Evolutionary conservation across 2,888 invertebrate species (phyloP).

Genomic region (Ectemnius cavifrons): DNA sequence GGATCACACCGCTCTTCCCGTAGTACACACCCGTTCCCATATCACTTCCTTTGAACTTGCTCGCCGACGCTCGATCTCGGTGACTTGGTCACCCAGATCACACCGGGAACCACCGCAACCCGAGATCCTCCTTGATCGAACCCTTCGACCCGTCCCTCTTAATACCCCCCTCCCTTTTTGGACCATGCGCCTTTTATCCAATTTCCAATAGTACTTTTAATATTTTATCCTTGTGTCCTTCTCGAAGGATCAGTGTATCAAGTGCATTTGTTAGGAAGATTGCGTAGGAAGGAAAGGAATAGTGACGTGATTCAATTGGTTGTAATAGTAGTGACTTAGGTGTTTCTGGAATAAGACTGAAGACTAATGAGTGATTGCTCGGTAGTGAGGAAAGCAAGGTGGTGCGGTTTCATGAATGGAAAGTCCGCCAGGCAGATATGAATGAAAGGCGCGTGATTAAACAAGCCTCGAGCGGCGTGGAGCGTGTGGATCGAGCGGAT

Average conservation of each 20-base stretch:
- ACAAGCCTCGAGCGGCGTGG: constrained; percentile 32
- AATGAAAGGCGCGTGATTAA: constrained; percentile 56
- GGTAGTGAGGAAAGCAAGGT: neutral
- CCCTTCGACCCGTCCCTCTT: neutral
- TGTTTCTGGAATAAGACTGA: no score
- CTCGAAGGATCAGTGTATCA: no score
- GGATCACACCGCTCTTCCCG: neutral
- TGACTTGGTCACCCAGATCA: neutral
- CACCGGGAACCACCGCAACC: neutral
- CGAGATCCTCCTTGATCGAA: neutral
- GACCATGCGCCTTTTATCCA: no score
- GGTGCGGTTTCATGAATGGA: constrained; percentile 37
- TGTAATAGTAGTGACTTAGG: no score
- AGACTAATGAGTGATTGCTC: no score
- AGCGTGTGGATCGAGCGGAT: constrained; percentile 47
- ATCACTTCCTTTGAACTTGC: neutral
- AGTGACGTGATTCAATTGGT: no score
- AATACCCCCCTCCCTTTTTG: neutral
- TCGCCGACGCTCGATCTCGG: neutral
- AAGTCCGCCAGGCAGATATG: constrained; percentile 40
- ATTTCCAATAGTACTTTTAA: neutral
- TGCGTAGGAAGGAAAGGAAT: no score
- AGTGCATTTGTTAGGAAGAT: no score
- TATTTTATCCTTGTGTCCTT: no score
- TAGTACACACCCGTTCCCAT: neutral